These are phyloP conservation scores for Halichoerus grypus DNA, from an alignment of 2,113 vertebrate genomes.

Conservation along the genomic window DNA sequence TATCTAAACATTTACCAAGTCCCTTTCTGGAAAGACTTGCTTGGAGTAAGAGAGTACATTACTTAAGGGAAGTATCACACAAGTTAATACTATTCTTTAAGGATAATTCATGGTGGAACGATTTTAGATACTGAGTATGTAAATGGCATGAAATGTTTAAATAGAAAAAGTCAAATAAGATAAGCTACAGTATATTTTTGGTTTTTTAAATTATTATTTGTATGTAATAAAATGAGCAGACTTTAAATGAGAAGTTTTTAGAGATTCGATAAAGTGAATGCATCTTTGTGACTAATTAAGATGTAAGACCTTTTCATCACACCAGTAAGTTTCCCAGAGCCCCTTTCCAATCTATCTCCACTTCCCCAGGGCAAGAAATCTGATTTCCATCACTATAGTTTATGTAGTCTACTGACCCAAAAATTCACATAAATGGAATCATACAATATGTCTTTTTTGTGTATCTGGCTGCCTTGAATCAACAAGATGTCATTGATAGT, in stretches of 20 bases:
- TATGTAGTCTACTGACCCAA: background rate
- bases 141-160: background rate
- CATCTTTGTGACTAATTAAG: background rate
- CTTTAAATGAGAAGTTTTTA: background rate
- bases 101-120: background rate
- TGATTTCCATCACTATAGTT: background rate
- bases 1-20: background rate
- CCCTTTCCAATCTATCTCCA: background rate
- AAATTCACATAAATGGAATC: background rate
- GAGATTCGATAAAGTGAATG: conserved; percentile 26
- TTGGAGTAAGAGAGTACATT: background rate
- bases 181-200: background rate
- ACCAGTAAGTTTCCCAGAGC: background rate
- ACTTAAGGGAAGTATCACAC: background rate
- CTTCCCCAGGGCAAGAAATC: background rate
- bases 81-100: conserved; percentile 28
- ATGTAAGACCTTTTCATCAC: background rate
- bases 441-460: background rate
- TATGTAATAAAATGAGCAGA: background rate
- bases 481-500: background rate
- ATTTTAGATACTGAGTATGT: background rate
- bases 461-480: background rate
- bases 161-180: background rate
- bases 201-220: background rate
- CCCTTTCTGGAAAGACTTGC: background rate